These are phyloP conservation scores for Hapalemur alaotrensis DNA, from an alignment of 2,797 vertebrate species.

Conservation along the genomic window DNA sequence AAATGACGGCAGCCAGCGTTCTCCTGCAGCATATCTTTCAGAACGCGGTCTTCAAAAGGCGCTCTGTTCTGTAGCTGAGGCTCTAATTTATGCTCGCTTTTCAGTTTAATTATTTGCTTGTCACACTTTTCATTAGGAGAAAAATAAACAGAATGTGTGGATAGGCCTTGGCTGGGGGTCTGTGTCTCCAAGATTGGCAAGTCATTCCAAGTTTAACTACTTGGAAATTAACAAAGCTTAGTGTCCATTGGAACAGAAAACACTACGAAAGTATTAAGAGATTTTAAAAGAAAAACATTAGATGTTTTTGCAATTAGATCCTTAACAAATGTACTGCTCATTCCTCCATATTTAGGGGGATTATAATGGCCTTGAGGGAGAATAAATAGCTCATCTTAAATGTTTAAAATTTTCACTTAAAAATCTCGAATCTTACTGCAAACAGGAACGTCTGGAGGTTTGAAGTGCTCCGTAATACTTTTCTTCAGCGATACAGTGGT, in stretches of 20 bases:
- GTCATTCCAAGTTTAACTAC: neutral
- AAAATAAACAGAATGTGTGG: conserved; percentile 65
- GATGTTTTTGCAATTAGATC: neutral
- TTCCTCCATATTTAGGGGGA: neutral
- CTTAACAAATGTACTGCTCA: neutral
- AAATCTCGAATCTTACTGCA: neutral
- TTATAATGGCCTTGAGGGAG: neutral
- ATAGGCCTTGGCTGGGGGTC: neutral
- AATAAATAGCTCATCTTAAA: neutral
- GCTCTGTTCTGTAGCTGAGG: conserved; percentile 36
- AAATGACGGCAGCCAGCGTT: conserved; percentile 42
- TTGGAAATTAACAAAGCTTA: conserved; percentile 41
- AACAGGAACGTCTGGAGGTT: neutral
- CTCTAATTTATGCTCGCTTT: conserved; percentile 74
- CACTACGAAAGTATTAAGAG: neutral
- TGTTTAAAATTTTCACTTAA: neutral
- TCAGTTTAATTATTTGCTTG: conserved; percentile 76
- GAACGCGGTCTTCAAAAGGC: conserved; percentile 61
- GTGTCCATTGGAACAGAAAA: neutral
- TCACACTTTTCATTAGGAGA: conserved; percentile 71
- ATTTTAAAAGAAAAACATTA: neutral
- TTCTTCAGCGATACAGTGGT: accelerated
- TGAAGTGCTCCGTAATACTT: neutral
- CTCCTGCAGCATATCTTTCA: conserved; percentile 45
- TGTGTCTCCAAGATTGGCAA: conserved; percentile 21